phyloP scores from a whole-genome alignment of 2,113 vertebrate species.

The Spizaetus ornatus region DNA sequence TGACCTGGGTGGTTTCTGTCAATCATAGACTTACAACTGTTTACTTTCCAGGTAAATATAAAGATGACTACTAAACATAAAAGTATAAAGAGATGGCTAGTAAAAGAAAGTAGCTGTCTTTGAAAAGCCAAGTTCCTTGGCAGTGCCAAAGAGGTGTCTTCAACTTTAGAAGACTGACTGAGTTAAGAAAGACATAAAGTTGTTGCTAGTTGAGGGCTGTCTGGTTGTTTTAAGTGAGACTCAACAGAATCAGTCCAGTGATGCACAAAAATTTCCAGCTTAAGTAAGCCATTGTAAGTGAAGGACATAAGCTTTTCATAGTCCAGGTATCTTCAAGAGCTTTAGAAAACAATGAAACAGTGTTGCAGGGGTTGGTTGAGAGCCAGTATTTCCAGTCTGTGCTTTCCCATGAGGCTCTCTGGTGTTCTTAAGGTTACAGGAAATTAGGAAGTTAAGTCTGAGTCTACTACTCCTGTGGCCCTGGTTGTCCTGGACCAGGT shows the following conservation, averaged over 20 bases:
- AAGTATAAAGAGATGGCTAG: not conserved
- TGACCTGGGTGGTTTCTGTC: not conserved
- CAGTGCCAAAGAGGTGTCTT: not conserved
- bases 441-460: not conserved
- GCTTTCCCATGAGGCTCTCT: not conserved
- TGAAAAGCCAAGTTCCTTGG: not conserved
- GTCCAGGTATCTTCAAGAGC: not conserved
- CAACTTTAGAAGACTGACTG: not conserved
- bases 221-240: not conserved
- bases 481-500: not conserved
- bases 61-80: not conserved
- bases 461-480: not conserved
- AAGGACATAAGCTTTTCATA: not conserved
- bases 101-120: not conserved
- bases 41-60: not conserved
- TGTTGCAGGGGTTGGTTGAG: not conserved
- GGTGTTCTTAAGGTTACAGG: not conserved
- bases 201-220: not conserved
- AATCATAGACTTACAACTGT: not conserved
- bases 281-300: not conserved
- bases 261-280: not conserved
- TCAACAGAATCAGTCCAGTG: not conserved
- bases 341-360: not conserved
- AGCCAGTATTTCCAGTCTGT: not conserved
- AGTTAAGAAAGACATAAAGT: not conserved